Conservation (phyloP, 2,113 vertebrate species). For the Poeciliopsis turrubarensis region DNA sequence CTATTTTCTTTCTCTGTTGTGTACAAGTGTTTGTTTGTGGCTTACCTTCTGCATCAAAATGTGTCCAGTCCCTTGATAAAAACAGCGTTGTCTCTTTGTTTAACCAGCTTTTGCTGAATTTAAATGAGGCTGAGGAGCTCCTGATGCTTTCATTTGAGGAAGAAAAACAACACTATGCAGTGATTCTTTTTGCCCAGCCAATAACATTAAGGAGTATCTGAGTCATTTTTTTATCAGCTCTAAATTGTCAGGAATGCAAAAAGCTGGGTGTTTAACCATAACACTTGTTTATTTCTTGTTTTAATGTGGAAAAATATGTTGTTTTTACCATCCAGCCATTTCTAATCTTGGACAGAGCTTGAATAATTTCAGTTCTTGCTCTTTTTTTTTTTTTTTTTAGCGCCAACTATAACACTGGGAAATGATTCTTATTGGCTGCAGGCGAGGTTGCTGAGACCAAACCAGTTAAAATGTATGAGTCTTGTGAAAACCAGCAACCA, state of each 20-base stretch:
- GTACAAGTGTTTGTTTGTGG: not conserved
- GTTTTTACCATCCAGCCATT: not conserved
- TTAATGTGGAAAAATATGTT: not conserved
- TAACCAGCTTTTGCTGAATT: not conserved
- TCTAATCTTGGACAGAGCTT: not conserved
- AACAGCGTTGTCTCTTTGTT: constrained; percentile 2
- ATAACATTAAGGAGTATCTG: not conserved
- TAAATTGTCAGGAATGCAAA: not conserved
- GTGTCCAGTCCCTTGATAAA: constrained; percentile 4
- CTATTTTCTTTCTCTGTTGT: constrained; percentile 1
- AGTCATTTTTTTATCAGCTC: not conserved
- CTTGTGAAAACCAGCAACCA: too few relatives aligned
- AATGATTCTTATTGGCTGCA: too few relatives aligned
- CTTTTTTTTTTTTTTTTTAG: not conserved
- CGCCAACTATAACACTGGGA: not conserved
- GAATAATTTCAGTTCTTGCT: not conserved
- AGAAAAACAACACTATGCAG: not conserved
- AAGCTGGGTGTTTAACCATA: not conserved
- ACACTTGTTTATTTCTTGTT: not conserved
- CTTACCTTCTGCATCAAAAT: constrained; percentile 2
- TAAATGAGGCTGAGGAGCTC: not conserved
- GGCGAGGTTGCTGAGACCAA: too few relatives aligned
- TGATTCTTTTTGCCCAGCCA: not conserved
- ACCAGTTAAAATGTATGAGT: too few relatives aligned
- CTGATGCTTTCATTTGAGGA: not conserved